Base-by-base conservation (phyloP, 2,888 invertebrate species). In the Druceiella hillmani region DNA sequence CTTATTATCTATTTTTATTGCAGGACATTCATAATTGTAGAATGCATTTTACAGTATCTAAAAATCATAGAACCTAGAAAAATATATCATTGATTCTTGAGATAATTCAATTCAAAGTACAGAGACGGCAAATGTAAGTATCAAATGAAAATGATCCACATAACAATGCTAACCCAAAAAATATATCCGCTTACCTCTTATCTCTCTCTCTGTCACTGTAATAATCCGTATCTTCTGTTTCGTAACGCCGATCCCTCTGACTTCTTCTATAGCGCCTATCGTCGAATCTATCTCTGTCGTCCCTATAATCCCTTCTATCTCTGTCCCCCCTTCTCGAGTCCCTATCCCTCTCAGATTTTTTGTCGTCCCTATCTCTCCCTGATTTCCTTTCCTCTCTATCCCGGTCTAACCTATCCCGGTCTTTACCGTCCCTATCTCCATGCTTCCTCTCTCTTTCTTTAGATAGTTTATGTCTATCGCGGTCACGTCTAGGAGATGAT, bases 141-240 rank as follows among this genome's bases (percentile, higher is more conserved):
- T n/a, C n/a, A n/a, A n/a, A n/a, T n/a, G n/a, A n/a, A n/a, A n/a
- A n/a, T n/a, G n/a, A n/a, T n/a, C n/a, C n/a, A n/a, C n/a, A n/a
- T n/a, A n/a, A n/a, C n/a, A n/a, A n/a, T n/a, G n/a, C n/a, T n/a
- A n/a, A n/a, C n/a, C n/a, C n/a, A n/a, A n/a, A n/a, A n/a, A n/a
- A n/a, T n/a, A n/a, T n/a, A n/a, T n/a, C n/a, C 12, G 10, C 49
- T 49, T 32, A 70, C 71, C 74, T 65, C 47, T 69, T 66, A 25
- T 73, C 74, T 42, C 71, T 65, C 46, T 80, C 79, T 41, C 75
- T 69, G 56, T 83, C 82, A 51, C 81, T 82, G 56, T 77, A 80
- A 58, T 78, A 80, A 56, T 81, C 79, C 3, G 78, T 77, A 50
- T 81, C 81, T 39, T 83, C 81, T 1, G 76, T 74, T 46, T 83